These are phyloP conservation scores for Ochropacha duplaris DNA, from an alignment of 2,888 invertebrate genomes.

Conservation along the genomic window DNA sequence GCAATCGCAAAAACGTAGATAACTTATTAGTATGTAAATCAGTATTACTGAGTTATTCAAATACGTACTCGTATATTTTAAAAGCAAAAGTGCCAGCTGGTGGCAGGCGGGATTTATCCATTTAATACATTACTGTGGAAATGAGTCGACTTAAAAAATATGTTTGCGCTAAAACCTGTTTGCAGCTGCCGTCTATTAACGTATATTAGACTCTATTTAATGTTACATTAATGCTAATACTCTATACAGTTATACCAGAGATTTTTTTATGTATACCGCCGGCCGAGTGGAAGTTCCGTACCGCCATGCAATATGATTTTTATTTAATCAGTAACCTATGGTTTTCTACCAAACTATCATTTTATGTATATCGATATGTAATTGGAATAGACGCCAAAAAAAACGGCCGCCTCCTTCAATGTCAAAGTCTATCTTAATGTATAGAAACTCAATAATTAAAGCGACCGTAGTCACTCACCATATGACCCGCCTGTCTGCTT, in stretches of 20 bases:
- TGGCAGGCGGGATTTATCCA: conserved; percentile 1
- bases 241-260: neutral
- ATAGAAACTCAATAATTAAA: too few relatives aligned
- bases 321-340: too few relatives aligned
- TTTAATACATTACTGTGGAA: neutral
- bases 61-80: conserved; percentile 4
- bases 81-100: neutral
- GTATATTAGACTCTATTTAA: neutral
- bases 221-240: neutral
- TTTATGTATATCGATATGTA: too few relatives aligned
- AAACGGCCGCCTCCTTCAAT: too few relatives aligned
- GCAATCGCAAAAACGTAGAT: neutral
- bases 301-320: too few relatives aligned
- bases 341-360: too few relatives aligned
- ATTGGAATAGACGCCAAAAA: too few relatives aligned
- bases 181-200: neutral
- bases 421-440: too few relatives aligned
- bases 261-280: neutral
- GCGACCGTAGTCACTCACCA: too few relatives aligned
- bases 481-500: too few relatives aligned
- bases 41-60: conserved; percentile 3
- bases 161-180: neutral
- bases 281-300: too few relatives aligned
- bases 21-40: conserved; percentile 4
- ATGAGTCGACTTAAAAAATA: conserved; percentile 1